Evolutionary conservation across 2,797 vertebrate species (phyloP).

Genomic region (Trichosurus vulpecula): DNA sequence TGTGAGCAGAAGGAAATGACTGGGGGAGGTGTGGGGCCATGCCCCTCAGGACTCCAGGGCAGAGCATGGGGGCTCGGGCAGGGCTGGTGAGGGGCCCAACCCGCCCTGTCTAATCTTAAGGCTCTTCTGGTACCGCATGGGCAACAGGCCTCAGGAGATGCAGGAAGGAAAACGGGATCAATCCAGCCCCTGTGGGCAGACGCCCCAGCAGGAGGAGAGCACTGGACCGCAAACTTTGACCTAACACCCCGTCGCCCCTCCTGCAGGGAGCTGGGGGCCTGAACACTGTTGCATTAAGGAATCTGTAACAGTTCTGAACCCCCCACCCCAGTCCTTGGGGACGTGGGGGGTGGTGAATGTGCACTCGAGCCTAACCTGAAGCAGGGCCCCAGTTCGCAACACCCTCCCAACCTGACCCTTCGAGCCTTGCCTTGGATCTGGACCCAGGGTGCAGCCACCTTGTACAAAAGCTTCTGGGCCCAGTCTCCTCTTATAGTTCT

Average conservation of each 20-base stretch:
- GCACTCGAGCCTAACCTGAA: neutral
- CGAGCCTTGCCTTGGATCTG: too few relatives aligned
- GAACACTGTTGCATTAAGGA: constrained; percentile 73
- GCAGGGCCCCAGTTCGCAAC: neutral
- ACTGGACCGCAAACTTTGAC: neutral
- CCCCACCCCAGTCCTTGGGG: neutral
- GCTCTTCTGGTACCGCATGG: neutral
- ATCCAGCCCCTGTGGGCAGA: constrained; percentile 8
- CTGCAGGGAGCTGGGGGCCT: constrained; percentile 18
- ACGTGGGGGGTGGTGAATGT: neutral
- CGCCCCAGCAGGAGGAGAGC: constrained; percentile 30
- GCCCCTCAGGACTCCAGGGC: neutral
- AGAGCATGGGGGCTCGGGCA: neutral
- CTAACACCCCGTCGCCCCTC: neutral
- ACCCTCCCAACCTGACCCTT: neutral
- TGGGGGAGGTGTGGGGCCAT: neutral
- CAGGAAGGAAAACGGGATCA: neutral
- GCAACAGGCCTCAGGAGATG: neutral
- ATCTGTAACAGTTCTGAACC: constrained; percentile 66
- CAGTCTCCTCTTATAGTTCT: neutral
- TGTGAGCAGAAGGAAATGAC: neutral
- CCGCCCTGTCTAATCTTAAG: neutral
- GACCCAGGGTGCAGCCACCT: neutral
- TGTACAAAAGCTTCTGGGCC: too few relatives aligned
- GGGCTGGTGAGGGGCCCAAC: neutral